Base-by-base conservation (phyloP, 1,140 invertebrate species). In the Rhagoletis zephyria region DNA sequence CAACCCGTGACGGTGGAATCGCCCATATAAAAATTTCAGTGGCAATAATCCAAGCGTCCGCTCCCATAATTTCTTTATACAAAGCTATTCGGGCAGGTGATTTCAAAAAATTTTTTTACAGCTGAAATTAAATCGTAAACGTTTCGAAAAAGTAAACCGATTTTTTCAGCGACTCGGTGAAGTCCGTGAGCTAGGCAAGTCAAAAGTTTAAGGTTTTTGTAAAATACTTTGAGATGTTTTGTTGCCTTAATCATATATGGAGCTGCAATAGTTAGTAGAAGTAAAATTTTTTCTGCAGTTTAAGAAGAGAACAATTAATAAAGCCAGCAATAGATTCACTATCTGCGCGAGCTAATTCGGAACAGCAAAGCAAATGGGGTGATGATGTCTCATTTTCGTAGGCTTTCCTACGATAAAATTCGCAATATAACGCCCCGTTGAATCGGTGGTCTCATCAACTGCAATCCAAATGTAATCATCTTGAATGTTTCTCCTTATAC, bases 81-180 rank as follows among this genome's bases (percentile, higher is more conserved):
- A 19, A 61, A 45, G 61, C 45, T 19, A 86, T 16, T 19, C 60
- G 60, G 5, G 61, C 16, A 6, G 85, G 64, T 14, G 85, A 56
- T 61, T 86, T 86, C 61, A 86, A 42, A 67, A 86, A 86, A 7
- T 86, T 86, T 86, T 86, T 86, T 86, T 19, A 40, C 45, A n/a
- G n/a, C 61, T 1, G 60, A 63, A 48, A 64, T 51, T 4, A 86
- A 51, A 40, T 30, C 9, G 30, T 64, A 9, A 19, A 64, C 12
- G 45, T 63, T 85, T 16, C 12, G 77, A n/a, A 63, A 63, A 63
- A 14, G n/a, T 14, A 14, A 14, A 19, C 48, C 2, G n/a, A 85
- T 85, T 85, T 85, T 12, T 56, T 85, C 85, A 7, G 42, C 9
- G 0, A 86, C 45, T n/a, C 85, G 14, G 61, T 64, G 85, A 40